Percentiles rank a stretch among this genome's conserved stretches.
phyloP scores from a whole-genome alignment of 2,888 invertebrate genomes.

The Gryllus longicercus region DNA sequence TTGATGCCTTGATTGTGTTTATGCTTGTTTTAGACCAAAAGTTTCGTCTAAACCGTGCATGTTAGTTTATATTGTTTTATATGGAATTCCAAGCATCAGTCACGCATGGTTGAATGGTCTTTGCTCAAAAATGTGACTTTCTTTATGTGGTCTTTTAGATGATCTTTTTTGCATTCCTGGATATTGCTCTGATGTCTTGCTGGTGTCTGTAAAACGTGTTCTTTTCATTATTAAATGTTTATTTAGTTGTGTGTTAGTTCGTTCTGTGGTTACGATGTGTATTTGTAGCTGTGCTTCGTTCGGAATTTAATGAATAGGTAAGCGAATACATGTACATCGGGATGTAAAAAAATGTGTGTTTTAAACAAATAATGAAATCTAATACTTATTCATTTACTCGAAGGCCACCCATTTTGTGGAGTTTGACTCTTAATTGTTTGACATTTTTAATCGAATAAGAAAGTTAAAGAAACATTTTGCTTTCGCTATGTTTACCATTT shows the following conservation, averaged over 20 bases:
- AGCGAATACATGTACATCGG: too few relatives aligned
- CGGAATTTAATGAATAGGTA: not conserved
- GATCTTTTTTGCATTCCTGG: not conserved
- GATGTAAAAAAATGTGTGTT: too few relatives aligned
- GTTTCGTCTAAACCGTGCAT: not conserved
- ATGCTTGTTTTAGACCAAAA: too few relatives aligned
- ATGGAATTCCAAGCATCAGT: not conserved
- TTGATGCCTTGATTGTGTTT: too few relatives aligned
- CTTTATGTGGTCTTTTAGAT: not conserved
- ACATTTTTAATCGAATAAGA: too few relatives aligned
- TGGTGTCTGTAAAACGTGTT: not conserved
- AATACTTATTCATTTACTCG: too few relatives aligned
- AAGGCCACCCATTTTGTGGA: too few relatives aligned
- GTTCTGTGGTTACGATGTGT: not conserved
- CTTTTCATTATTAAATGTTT: not conserved
- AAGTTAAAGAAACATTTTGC: too few relatives aligned
- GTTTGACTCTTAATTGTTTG: too few relatives aligned
- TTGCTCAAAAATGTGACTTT: not conserved
- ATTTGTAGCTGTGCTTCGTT: not conserved
- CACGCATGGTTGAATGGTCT: conserved; percentile 10
- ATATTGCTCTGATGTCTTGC: not conserved
- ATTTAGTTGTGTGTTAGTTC: not conserved
- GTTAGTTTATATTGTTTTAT: not conserved
- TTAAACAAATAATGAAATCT: too few relatives aligned
- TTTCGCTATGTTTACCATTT: too few relatives aligned